Evolutionary conservation across 53 echinoderm and acorn worm species (phyloP), one percentile per base, ranked within the genome.

Genomic region (Actinopyga echinites): DNA sequence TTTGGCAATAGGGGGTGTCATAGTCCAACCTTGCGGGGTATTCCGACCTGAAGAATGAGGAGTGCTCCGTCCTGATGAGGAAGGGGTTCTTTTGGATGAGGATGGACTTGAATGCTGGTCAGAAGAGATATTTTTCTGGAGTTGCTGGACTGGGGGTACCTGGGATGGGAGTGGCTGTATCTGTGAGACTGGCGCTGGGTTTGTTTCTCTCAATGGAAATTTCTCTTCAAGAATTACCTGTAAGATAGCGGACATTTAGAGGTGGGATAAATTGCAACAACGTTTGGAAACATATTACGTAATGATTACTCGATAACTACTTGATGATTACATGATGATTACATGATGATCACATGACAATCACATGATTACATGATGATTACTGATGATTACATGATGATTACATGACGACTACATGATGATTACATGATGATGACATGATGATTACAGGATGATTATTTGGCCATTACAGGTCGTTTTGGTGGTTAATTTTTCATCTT

Each of bases 131-230:
- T 80, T 29, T 71, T 67, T 68, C 35, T 80, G 64, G 54, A 66
- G 65, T 29, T 55, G 53, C 36, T 83, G 83, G 11, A 64, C 31
- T 25, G 69, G 34, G 24, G 84, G 53, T 12, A 31, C 62, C 22
- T 89, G 92, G 24, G 78, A 78, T 12, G 78, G 78, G 26, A 36
- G 35, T 17, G 92, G 92, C 15, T 69, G 56, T 49, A 71, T 52
- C 25, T 84, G 54, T 30, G 84, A 64, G 35, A 71, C 71, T 31
- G 34, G 26, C 11, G 68, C 54, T 13, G 84, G 55, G 19, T 31
- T 43, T 5, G 35, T 34, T 38, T 84, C 63, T 32, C 73, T 26
- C 5, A 55, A 36, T 0, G 68, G 84, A 20, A 64, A 84, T 56
- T 53, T 84, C 34, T 68, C 71, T 31, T 62, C 84, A 17, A 84